phyloP scores from a whole-genome alignment of 2,797 vertebrate genomes.

The Chloroceryle amazona region DNA sequence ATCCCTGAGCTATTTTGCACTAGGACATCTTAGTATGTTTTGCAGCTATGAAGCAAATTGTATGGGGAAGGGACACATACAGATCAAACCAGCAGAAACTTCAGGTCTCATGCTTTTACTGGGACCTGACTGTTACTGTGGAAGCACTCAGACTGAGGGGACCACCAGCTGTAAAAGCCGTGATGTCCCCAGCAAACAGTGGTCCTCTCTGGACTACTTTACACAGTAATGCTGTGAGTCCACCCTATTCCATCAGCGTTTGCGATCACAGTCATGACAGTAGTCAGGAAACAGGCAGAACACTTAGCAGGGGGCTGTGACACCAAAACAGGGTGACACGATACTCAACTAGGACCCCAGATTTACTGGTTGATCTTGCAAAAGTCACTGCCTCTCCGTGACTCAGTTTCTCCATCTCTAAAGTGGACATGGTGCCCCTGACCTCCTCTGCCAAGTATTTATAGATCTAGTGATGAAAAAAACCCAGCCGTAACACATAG shows the following conservation, averaged over 20 bases:
- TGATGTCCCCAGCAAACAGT: neutral
- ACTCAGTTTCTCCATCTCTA: neutral
- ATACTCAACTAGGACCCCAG: neutral
- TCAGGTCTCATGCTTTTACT: rapidly evolving
- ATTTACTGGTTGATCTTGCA: neutral
- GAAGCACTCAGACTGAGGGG: neutral
- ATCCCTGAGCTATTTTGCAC: neutral
- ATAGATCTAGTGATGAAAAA: neutral
- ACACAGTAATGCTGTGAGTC: neutral
- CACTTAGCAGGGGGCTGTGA: neutral
- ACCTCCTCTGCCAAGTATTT: neutral
- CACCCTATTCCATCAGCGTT: neutral
- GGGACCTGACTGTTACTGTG: neutral
- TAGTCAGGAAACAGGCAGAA: neutral
- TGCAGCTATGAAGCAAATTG: neutral
- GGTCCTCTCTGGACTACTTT: neutral
- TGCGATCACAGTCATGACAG: too few species aligned
- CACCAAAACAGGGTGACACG: rapidly evolving
- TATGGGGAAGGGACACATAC: rapidly evolving
- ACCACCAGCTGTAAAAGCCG: neutral
- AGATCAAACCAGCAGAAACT: neutral
- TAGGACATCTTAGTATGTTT: neutral
- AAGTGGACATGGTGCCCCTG: neutral
- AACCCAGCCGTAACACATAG: neutral
- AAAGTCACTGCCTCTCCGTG: neutral